Conservation (phyloP, 1,140 invertebrate species). For the Trichonephila clavipes region DNA sequence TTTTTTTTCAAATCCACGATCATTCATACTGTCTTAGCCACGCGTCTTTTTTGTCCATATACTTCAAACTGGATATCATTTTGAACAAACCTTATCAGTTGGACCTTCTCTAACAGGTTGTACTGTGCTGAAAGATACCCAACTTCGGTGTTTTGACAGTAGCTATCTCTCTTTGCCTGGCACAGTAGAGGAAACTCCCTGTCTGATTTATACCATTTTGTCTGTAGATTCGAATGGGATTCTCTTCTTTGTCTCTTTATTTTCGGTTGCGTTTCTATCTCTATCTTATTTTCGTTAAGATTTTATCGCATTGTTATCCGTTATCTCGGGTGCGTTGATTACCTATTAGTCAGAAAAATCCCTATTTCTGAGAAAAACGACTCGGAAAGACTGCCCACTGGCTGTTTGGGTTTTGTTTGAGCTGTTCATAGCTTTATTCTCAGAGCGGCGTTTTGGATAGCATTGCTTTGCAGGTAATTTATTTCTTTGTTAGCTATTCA, state of each 20-base stretch:
- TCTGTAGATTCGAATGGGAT: not conserved
- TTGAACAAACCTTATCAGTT: constrained; percentile 31
- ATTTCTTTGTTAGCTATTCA: too few relatives aligned
- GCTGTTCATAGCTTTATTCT: not conserved
- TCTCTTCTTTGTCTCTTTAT: constrained; percentile 12
- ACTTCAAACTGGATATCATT: not conserved
- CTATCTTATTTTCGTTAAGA: not conserved
- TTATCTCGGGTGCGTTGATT: not conserved
- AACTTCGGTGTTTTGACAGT: constrained; percentile 30
- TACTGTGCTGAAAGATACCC: constrained; percentile 2
- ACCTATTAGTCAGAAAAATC: constrained; percentile 10
- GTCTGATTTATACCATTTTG: constrained; percentile 42
- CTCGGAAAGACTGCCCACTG: not conserved
- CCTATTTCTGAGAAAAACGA: not conserved
- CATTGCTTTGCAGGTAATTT: too few relatives aligned
- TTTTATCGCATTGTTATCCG: constrained; percentile 35
- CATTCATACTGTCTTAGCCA: not conserved
- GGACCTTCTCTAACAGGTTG: constrained; percentile 26
- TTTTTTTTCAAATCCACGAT: not conserved
- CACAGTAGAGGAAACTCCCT: not conserved
- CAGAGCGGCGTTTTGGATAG: not conserved
- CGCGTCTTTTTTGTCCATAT: not conserved
- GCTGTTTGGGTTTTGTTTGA: not conserved
- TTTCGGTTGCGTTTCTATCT: constrained; percentile 14
- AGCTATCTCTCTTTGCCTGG: constrained; percentile 36